Evolutionary conservation across 2,797 vertebrate species (phyloP).

Genomic region (Graptemys geographica): DNA sequence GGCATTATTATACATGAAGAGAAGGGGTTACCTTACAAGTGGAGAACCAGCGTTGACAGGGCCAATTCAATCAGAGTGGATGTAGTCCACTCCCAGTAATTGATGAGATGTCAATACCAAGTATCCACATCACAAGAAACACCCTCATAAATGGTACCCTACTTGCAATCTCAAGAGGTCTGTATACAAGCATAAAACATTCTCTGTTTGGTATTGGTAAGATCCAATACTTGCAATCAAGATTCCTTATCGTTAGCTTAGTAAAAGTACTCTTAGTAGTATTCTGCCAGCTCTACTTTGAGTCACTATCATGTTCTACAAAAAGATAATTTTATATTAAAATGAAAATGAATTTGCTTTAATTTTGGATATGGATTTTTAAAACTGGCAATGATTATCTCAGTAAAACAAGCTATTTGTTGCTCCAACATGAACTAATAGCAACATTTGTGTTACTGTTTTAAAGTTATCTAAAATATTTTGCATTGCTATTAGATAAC

Average conservation of each 20-base stretch:
- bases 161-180: background rate
- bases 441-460: background rate
- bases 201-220: background rate
- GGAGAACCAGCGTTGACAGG: too few relatives aligned
- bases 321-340: background rate
- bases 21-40: too few relatives aligned
- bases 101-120: too few relatives aligned
- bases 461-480: background rate
- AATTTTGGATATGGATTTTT: background rate
- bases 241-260: background rate
- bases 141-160: too few relatives aligned
- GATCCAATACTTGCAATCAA: background rate
- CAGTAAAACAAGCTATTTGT: background rate
- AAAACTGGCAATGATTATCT: background rate
- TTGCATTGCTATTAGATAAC: background rate
- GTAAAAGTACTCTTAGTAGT: fast-evolving
- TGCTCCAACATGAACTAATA: background rate
- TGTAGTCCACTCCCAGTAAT: too few relatives aligned
- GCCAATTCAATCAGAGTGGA: too few relatives aligned
- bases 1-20: too few relatives aligned
- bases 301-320: background rate
- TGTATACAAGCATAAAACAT: fast-evolving
- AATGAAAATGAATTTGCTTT: too few relatives aligned
- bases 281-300: background rate
- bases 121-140: too few relatives aligned